Evolutionary conservation across 2,888 invertebrate genomes (phyloP), one percentile per base, ranked within the genome.

Genomic region (Apotomis betuletana): DNA sequence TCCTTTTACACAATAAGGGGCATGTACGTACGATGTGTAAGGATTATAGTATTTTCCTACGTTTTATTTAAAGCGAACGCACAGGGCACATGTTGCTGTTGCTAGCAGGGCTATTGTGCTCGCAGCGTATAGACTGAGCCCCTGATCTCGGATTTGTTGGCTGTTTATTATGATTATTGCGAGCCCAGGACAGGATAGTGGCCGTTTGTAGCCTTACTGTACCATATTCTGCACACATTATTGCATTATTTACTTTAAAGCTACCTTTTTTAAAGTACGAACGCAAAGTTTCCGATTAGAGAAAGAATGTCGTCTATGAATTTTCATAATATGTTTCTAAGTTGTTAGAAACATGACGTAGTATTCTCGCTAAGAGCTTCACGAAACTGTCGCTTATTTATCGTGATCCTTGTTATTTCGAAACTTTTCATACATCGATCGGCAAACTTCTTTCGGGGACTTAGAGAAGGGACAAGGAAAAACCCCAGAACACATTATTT

Each of bases 151-250:
- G 68, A 58, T 67, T 69, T 70, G 71, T 67, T 59, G 64, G 69
- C 71, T 55, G 72, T 75, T 77, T 77, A 75, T 75, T 74, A 76
- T 75, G 63, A 75, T 74, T 67, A 74, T 75, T 75, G 70, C 63
- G 69, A 73, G 69, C 58, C 58, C 67, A 67, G 64, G 70, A 65
- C 52, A 71, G 70, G 59, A 69, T 67, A 62, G 67, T 67, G 71
- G 61, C 54, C 67, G 49, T 67, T 67, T 67, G 61, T 49, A 61
- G 60, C 54, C 46, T 55, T 61, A 67, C 49, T 61, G 41, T 54
- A 27, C 55, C 61, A 61, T 71, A 61, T 36, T 57, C 27, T 46
- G 15, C 15, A 44, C 61, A 55, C n/a, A 46, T 61, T 61, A 68
- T 41, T 69, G 52, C 60, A 9, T 49, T 67, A 58, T 46, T 44